Evolutionary conservation across 1,140 invertebrate genomes (phyloP).

Genomic region (Periplaneta americana): DNA sequence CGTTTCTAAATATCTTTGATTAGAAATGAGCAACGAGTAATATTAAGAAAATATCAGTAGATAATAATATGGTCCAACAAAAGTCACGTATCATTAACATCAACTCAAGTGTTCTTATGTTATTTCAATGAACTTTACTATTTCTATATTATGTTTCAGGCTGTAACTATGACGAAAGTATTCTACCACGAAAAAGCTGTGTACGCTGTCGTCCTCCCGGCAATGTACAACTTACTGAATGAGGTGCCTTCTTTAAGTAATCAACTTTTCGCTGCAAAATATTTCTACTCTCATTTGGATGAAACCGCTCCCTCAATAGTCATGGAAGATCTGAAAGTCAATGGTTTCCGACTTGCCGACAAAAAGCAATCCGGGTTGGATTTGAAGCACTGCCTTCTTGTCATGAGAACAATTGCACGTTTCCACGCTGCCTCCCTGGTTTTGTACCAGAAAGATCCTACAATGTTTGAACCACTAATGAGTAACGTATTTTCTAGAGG

Average conservation of each 20-base stretch:
- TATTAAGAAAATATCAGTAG: too few relatives aligned
- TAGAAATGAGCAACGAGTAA: too few relatives aligned
- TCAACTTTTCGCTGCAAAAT: not conserved
- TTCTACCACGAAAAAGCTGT: not conserved
- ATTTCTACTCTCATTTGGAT: not conserved
- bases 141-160: too few relatives aligned
- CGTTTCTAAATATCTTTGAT: too few relatives aligned
- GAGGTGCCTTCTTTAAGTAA: not conserved
- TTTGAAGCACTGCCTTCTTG: constrained; percentile 2
- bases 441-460: not conserved
- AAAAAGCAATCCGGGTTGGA: constrained; percentile 3
- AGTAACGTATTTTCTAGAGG: too few relatives aligned
- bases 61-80: too few relatives aligned
- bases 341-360: constrained; percentile 5
- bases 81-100: too few relatives aligned
- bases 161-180: not conserved
- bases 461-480: not conserved
- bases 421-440: not conserved
- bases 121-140: too few relatives aligned
- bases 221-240: not conserved
- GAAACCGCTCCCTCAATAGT: not conserved
- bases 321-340: constrained; percentile 1
- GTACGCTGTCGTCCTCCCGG: not conserved
- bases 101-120: too few relatives aligned
- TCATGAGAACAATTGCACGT: not conserved